Evolutionary conservation across 2,113 vertebrate genomes (phyloP), one percentile per base, ranked within the genome.

Genomic region (Hyla sarda): DNA sequence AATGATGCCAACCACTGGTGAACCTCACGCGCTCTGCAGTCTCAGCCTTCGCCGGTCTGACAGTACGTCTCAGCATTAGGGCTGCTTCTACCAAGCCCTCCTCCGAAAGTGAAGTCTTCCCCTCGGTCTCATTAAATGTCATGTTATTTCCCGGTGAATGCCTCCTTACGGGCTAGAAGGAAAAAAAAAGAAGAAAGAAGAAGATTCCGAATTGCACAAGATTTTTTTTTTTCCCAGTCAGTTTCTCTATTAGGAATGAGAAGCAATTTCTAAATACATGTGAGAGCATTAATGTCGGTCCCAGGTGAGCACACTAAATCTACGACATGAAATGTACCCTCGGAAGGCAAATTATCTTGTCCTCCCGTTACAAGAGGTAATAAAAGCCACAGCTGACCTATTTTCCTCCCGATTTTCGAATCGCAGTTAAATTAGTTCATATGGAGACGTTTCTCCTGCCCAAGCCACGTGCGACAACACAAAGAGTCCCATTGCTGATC

Each of bases 391-490:
- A 78, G 41, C 17, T 78, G 83, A 85, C 83, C 83, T 85, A 78
- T 67, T 85, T 85, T 78, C n/a, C 74, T 56, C 83, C 37, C 25
- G 60, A 78, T 85, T 85, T 78, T 50, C 45, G n/a, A 76, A 85
- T 67, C 54, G 73, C 58, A 78, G 74, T 85, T 85, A 54, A 78
- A 78, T 78, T 47, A 85, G 74, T 52, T 85, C 45, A 65, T 65
- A 84, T 25, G n/a, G 74, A 85, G 73, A 16, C 14, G 37, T 34
- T n/a, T 67, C 76, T 25, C 47, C 28, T 28, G 41, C n/a, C 13
- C 13, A 19, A 56, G 82, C 17, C 69, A 74, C 69, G 37, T 37
- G 65, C 71, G 58, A 45, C 80, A 82, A 72, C 41, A 23, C n/a
- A 73, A 25, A n/a, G n/a, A 19, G 48, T 47, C 48, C 82, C 48